A percentile compares a stretch with the other conserved stretches of the same genome.
These are phyloP conservation scores for Entomyzon cyanotis DNA, from an alignment of 2,113 vertebrate species.

Conservation along the genomic window DNA sequence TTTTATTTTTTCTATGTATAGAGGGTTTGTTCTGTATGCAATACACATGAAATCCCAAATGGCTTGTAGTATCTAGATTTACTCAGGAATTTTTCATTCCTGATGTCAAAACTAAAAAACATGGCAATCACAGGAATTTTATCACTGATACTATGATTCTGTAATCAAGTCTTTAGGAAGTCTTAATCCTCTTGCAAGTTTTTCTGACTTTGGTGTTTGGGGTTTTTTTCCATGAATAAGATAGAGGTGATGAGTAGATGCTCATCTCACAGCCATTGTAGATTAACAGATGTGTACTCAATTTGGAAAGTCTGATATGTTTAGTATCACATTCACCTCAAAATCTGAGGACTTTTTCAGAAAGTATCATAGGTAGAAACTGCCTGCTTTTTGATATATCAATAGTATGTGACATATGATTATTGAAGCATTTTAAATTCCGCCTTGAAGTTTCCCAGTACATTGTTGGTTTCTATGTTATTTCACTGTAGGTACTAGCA, in stretches of 20 bases:
- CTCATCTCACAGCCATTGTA: neutral
- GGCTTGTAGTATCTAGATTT: neutral
- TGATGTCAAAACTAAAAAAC: neutral
- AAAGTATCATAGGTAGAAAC: neutral
- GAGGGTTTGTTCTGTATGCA: neutral
- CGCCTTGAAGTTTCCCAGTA: neutral
- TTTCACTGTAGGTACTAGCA: neutral
- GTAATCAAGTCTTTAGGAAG: neutral
- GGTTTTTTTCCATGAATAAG: fast-evolving
- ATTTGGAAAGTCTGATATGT: neutral
- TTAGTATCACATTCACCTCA: neutral
- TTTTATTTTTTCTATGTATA: neutral
- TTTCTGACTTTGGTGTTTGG: neutral
- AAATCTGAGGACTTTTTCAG: neutral
- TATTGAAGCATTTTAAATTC: neutral
- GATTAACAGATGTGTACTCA: neutral
- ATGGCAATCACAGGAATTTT: fast-evolving
- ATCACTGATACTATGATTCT: neutral
- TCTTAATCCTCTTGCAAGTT: neutral
- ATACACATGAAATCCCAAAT: neutral
- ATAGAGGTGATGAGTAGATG: neutral
- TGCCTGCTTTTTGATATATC: neutral
- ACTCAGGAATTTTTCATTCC: neutral
- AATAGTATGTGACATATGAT: neutral
- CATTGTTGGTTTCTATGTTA: neutral